Conservation (phyloP, 2,797 vertebrate species). For the Craterocephalus amniculus region DNA sequence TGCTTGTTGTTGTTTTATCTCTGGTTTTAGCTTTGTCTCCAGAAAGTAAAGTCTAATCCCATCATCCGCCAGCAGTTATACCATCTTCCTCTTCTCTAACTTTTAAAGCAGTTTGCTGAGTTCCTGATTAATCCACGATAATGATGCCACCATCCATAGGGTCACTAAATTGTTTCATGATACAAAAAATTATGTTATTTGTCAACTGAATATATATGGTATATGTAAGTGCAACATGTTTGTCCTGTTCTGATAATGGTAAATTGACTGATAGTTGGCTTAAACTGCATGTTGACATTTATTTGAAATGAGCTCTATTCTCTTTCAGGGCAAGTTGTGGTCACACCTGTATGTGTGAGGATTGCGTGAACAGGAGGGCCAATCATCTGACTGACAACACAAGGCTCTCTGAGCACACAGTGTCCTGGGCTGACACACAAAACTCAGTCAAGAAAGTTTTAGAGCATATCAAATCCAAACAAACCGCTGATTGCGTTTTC, state of each 20-base stretch:
- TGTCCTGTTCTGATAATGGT: background rate
- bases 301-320: background rate
- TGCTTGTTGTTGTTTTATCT: background rate
- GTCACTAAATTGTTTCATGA: background rate
- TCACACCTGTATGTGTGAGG: background rate
- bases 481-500: conserved; percentile 10
- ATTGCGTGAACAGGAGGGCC: background rate
- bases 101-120: too few relatives aligned
- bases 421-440: conserved; percentile 56
- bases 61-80: too few relatives aligned
- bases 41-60: background rate
- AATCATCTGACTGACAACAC: background rate
- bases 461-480: conserved; percentile 31
- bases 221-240: background rate
- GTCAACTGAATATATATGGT: background rate
- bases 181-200: background rate
- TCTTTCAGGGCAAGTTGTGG: conserved; percentile 26
- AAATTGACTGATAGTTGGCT: background rate
- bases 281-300: background rate
- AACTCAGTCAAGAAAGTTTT: conserved; percentile 47
- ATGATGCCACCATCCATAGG: background rate
- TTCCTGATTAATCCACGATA: too few relatives aligned
- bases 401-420: conserved; percentile 31
- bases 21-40: background rate
- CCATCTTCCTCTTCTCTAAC: too few relatives aligned